Evolutionary conservation across 2,888 invertebrate species (phyloP), one percentile per base, ranked within the genome.

Genomic region (Incurvaria masculella): DNA sequence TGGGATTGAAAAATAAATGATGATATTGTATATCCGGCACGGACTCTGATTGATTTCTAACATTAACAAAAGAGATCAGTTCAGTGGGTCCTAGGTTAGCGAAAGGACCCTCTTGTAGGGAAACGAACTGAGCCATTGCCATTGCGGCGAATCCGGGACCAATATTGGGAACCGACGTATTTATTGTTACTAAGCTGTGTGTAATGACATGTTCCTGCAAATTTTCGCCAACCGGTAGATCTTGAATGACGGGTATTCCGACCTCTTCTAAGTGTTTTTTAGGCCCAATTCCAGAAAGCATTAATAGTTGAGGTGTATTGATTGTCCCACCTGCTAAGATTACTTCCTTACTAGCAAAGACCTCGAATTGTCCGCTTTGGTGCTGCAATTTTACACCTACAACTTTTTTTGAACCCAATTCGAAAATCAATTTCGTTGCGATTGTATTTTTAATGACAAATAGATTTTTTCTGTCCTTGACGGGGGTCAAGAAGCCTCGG

Each of bases 41-140:
- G 21, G 62, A 60, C n/a, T 69, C 60, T 55, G 82, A 72, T 45
- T 80, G 79, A 56, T 80, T 84, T 65, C 80, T 82, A 1, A 87
- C 84, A 53, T 81, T 83, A 8, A 83, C 63, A 56, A 85, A 88
- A 2, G 81, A 85, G 73, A 86, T 81, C 0, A 78, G 83, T 64
- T 88, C 88, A 49, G 83, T 79, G 19, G 81, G 80, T 0, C 88
- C 86, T 48, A 85, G 66, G 47, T 80, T 80, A 57, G 82, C 87
- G 48, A 81, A 74, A 21, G 81, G 85, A 5, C 83, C 85, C 39
- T 61, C 62, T 2, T 71, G 60, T 0, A 74, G 61, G 3, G 59
- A 59, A 47, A 60, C 50, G 6, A 50, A 40, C 2, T 50, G 72
- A 1, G 83, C 82, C 2, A 18, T 8, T 1, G 50, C 41, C 1